These are phyloP conservation scores for Pollenia amentaria DNA, from an alignment of 2,888 invertebrate species.

Conservation along the genomic window DNA sequence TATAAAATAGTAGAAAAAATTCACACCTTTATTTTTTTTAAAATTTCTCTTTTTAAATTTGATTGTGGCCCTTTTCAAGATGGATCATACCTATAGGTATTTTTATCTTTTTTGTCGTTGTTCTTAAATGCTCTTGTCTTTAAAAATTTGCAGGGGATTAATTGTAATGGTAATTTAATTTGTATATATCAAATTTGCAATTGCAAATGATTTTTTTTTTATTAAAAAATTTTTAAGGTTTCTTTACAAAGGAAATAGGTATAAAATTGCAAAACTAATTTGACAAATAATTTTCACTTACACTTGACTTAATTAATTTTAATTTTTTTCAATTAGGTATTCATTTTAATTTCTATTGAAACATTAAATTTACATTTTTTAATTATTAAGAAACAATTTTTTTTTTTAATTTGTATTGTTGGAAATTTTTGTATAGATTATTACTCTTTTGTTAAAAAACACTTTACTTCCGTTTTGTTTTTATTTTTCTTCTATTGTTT, in stretches of 20 bases:
- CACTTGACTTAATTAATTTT: constrained; percentile 23
- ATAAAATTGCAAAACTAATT: not conserved
- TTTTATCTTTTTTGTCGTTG: constrained; percentile 9
- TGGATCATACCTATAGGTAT: no score
- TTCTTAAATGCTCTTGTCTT: constrained; percentile 23
- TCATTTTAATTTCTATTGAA: not conserved
- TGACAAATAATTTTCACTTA: not conserved
- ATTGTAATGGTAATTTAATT: no score
- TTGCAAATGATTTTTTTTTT: constrained; percentile 1
- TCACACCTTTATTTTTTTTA: constrained; percentile 53
- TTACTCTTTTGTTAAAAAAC: constrained; percentile 9
- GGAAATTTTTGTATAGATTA: not conserved
- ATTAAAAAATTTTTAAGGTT: constrained; percentile 19
- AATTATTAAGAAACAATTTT: not conserved
- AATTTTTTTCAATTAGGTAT: constrained; percentile 2
- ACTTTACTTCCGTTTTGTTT: constrained; percentile 62
- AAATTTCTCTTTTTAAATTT: constrained; percentile 33
- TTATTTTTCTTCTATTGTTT: constrained; percentile 50
- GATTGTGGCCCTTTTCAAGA: constrained; percentile 10
- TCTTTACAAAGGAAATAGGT: constrained; percentile 46
- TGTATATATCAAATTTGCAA: not conserved
- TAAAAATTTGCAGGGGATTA: constrained; percentile 1
- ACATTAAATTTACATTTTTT: not conserved
- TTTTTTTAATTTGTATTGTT: constrained; percentile 27
- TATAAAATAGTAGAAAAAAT: constrained; percentile 30